phyloP scores from a whole-genome alignment of 2,113 vertebrate species.

The Xyrauchen texanus region DNA sequence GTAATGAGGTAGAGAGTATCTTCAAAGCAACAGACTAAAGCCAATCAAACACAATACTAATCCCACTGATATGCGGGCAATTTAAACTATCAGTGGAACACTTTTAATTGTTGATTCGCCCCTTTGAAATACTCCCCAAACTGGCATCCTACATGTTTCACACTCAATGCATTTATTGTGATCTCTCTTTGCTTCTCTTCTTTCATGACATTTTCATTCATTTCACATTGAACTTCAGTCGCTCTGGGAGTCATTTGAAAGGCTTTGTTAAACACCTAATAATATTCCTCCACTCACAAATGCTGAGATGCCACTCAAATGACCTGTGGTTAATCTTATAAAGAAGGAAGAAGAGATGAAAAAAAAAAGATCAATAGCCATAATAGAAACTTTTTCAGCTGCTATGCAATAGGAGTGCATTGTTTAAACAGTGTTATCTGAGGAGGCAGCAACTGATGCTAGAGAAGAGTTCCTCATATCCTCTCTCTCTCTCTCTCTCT shows the following conservation, averaged over 20 bases:
- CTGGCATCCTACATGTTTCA: constrained; percentile 54
- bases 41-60: constrained; percentile 49
- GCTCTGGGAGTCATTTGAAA: constrained; percentile 43
- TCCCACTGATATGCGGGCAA: constrained; percentile 48
- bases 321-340: constrained; percentile 15
- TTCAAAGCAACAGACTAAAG: constrained; percentile 54
- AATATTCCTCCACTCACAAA: constrained; percentile 33
- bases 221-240: constrained; percentile 45
- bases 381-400: constrained; percentile 48
- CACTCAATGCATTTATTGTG: constrained; percentile 25
- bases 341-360: constrained; percentile 12
- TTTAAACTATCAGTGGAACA: constrained; percentile 49
- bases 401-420: constrained; percentile 55
- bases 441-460: constrained; percentile 41
- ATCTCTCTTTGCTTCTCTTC: constrained; percentile 35
- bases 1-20: constrained; percentile 47
- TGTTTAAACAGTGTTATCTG: constrained; percentile 58
- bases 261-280: constrained; percentile 47
- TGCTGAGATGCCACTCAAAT: constrained; percentile 37
- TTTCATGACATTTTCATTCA: constrained; percentile 47
- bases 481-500: constrained; percentile 62
- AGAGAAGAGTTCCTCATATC: constrained; percentile 24
- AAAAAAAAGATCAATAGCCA: constrained; percentile 49
- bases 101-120: constrained; percentile 56
- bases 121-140: constrained; percentile 55